A percentile compares a stretch with the other conserved stretches of the same genome.
Evolutionary conservation across 2,113 vertebrate species (phyloP).

Genomic region (Typhlomys cinereus): DNA sequence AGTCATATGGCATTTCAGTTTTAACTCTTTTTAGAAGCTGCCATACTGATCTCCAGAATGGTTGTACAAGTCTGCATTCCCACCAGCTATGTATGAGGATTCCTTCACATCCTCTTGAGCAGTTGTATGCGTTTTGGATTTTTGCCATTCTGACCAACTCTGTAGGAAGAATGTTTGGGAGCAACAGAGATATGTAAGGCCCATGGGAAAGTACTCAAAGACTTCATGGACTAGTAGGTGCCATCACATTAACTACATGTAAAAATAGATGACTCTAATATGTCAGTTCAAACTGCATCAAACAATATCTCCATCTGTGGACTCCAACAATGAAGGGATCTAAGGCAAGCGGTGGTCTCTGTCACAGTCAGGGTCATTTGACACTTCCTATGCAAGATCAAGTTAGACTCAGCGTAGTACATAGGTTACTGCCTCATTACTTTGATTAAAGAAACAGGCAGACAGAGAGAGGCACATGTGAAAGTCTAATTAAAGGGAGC

Average conservation of each 20-base stretch:
- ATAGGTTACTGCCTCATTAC: background rate
- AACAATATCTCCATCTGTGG: background rate
- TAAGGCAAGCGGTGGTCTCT: background rate
- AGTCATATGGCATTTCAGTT: too few relatives aligned
- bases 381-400: background rate
- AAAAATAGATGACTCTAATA: background rate
- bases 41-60: too few relatives aligned
- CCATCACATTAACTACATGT: background rate
- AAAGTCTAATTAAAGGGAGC: constrained; percentile 5
- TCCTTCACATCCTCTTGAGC: too few relatives aligned
- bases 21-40: too few relatives aligned
- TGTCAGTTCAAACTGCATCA: background rate
- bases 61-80: too few relatives aligned
- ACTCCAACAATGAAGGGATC: background rate
- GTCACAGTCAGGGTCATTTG: background rate
- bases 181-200: background rate
- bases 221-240: background rate
- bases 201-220: background rate
- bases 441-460: constrained; percentile 19
- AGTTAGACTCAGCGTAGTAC: background rate
- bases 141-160: too few relatives aligned
- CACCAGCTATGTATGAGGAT: too few relatives aligned
- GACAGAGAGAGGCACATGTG: background rate
- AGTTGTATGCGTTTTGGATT: too few relatives aligned
- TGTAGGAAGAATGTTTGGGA: too few relatives aligned